Evolutionary conservation across 2,888 invertebrate species (phyloP), one percentile per base, ranked within the genome.

Genomic region (Calliphora vomitoria): DNA sequence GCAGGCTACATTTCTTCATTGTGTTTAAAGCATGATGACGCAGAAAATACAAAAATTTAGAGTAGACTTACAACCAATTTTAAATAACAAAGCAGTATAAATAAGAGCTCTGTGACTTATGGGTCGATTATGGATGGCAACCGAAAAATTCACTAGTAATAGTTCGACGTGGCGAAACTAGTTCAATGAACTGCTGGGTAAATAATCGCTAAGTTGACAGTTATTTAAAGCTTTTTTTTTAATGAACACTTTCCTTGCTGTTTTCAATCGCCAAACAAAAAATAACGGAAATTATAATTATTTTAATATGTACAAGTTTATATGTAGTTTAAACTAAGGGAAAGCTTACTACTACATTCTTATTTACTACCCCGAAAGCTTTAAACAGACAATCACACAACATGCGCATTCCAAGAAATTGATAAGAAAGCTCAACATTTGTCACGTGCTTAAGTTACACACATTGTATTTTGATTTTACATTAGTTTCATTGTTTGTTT

Each of bases 361-460:
- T 50, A 55, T 68, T 71, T 64, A 86, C 82, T 78, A 83, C 50
- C 69, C 47, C 58, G 20, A 68, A 68, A 79, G 72, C 83, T 78
- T 78, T 15, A 53, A 50, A 18, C 1, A n/a, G 60, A 25, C 50
- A 41, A n/a, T n/a, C 1, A 50, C 0, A 15, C 44, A 31, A 83
- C 81, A 82, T 82, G 79, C 85, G 86, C 86, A 66, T 11, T 75
- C 15, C 31, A 10, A 15, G 4, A 38, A 76, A 87, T 69, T 90
- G 90, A 90, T 90, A 90, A 90, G 89, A 88, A 89, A 90, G 90
- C 89, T 89, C 86, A 85, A 41, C 58, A n/a, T 44, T 81, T 75
- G 89, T 92, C 92, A 92, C 92, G 92, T 92, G 92, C 90, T 89
- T 84, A 83, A 76, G 79, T 76, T 89, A 86, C 64, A 72, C 64